Evolutionary conservation across 2,113 vertebrate species (phyloP), one percentile per base, ranked within the genome.

Genomic region (Neotragus moschatus): DNA sequence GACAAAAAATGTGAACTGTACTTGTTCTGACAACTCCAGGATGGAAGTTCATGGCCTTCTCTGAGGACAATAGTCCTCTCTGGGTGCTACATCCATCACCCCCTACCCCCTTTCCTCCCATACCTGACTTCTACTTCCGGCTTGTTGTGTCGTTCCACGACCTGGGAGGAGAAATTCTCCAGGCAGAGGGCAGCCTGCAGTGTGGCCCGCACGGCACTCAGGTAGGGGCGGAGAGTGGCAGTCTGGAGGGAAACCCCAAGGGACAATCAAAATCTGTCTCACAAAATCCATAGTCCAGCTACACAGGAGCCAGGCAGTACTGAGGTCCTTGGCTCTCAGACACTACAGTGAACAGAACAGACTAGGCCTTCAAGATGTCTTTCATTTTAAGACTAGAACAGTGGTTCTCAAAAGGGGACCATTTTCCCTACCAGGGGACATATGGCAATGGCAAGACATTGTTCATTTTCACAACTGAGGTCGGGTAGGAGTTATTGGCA

Each of bases 91-190:
- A 55, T 7, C n/a, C 11, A 47, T 66, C 45, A 39, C 30, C 21
- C 61, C 53, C 45, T 43, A 45, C 21, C 30, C 28, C 51, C 66
- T 28, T 79, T 11, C 36, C n/a, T 39, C 86, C 96, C 99, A 97
- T 98, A 99, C 99, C 99, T 99, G 94, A 99, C 99, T 99, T 99
- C 99, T 97, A 99, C 99, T 97, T 99, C 99, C 0, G 99, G 99
- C 89, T 99, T 99, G 99, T 99, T 99, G 98, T 99, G 99, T 96
- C 99, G 99, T 98, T 99, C 99, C 97, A 99, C 99, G 63, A 99
- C 99, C 95, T 99, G 99, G 19, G 99, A 99, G 79, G 99, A 99
- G 98, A 99, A 99, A 95, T 99, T 99, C 99, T 99, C 99, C 99
- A 99, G 98, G 98, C 99, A 99, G 91, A 99, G 99, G 49, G 99